phyloP scores from a whole-genome alignment of 2,113 vertebrate species.

The Geococcyx californianus region DNA sequence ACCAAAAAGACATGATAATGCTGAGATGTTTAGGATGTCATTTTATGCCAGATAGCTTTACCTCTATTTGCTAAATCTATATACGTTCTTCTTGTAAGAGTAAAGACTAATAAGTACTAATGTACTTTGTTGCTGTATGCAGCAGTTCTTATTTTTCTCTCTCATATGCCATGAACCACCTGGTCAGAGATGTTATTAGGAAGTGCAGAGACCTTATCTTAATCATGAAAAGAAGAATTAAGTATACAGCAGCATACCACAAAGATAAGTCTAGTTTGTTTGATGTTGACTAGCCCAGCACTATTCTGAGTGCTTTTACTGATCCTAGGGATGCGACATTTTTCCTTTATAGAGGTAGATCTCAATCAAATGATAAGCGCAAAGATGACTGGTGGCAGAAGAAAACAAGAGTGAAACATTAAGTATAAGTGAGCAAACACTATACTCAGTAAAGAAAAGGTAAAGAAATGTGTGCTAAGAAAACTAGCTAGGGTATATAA shows the following conservation, averaged over 20 bases:
- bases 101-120: not conserved
- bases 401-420: not conserved
- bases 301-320: not conserved
- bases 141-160: not conserved
- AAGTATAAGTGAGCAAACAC: not conserved
- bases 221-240: not conserved
- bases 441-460: not conserved
- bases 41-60: not conserved
- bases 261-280: not conserved
- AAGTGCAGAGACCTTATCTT: not conserved
- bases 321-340: not conserved
- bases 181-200: not conserved
- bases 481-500: not conserved
- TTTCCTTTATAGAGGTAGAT: not conserved
- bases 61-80: not conserved
- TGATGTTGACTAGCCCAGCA: not conserved
- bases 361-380: not conserved
- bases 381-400: not conserved
- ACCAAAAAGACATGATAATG: accelerated
- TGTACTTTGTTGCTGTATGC: not conserved
- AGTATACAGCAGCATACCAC: not conserved
- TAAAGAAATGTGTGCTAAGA: not conserved
- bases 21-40: not conserved
- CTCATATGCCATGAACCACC: not conserved
- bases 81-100: not conserved